These are phyloP conservation scores for Regulus satrapa DNA, from an alignment of 2,113 vertebrate species.

Conservation along the genomic window DNA sequence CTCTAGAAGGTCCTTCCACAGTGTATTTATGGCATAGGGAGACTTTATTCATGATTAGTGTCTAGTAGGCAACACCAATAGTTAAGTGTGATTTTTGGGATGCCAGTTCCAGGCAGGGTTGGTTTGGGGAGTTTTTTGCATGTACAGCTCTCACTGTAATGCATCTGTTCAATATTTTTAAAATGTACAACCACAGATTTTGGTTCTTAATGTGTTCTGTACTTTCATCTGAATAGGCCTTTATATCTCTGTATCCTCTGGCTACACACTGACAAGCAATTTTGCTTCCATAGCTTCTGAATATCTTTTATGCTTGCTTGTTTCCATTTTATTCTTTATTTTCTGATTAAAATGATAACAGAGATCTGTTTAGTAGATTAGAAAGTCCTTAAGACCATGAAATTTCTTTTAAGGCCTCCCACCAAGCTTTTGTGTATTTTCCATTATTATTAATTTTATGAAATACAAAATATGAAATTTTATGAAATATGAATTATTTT, in stretches of 20 bases:
- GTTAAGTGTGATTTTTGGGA: not conserved
- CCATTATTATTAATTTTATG: too few species aligned
- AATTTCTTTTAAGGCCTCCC: not conserved
- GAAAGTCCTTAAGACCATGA: not conserved
- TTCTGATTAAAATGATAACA: not conserved
- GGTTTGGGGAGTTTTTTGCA: accelerated
- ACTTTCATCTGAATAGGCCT: not conserved
- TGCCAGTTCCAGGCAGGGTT: not conserved
- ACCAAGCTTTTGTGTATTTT: not conserved
- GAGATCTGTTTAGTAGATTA: not conserved
- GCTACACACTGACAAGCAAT: not conserved
- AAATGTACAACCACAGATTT: not conserved
- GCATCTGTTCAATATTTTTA: not conserved
- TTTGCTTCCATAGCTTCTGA: not conserved
- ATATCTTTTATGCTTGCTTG: not conserved
- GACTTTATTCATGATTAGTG: not conserved
- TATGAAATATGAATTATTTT: too few species aligned
- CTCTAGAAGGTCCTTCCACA: not conserved
- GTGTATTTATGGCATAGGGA: not conserved
- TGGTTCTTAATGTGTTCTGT: not conserved
- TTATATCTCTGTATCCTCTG: not conserved
- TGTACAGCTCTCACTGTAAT: not conserved
- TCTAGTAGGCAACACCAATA: not conserved
- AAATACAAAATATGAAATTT: too few species aligned
- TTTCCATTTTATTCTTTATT: not conserved